Evolutionary conservation across 1,140 invertebrate species (phyloP).

Genomic region (Meloidogyne floridensis): DNA sequence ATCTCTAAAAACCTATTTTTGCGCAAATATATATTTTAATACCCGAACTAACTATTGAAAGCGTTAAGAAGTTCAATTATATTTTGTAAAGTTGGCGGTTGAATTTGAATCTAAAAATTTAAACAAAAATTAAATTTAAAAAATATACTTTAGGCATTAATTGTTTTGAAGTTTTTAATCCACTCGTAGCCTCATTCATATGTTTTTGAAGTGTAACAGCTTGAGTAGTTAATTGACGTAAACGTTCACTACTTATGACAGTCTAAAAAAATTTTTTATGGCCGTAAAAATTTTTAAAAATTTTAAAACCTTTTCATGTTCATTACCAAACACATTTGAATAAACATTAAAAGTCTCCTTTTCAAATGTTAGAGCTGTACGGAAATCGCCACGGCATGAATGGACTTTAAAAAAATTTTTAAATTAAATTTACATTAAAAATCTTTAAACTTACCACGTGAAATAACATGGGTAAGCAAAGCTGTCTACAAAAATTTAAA

Average conservation of each 20-base stretch:
- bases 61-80: conserved; percentile 41
- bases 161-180: conserved; percentile 22
- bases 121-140: background rate
- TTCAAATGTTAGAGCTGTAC: conserved; percentile 35
- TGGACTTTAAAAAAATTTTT: conserved; percentile 39
- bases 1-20: too few species aligned
- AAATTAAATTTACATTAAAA: background rate
- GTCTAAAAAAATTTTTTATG: conserved; percentile 6
- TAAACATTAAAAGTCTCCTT: conserved; percentile 48
- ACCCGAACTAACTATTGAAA: conserved; percentile 31
- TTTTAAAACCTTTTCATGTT: conserved; percentile 36
- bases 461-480: background rate
- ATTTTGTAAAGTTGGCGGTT: conserved; percentile 36
- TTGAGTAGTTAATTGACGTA: conserved; percentile 44
- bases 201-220: conserved; percentile 42
- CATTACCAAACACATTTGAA: conserved; percentile 35
- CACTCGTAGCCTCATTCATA: conserved; percentile 36
- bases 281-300: background rate
- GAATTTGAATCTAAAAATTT: conserved; percentile 29
- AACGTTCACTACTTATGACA: conserved; percentile 34
- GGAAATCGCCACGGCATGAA: conserved; percentile 46
- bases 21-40: too few species aligned
- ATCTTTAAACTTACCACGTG: background rate
- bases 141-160: conserved; percentile 12
- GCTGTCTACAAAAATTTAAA: conserved; percentile 14